Base-by-base conservation (phyloP, 2,113 vertebrate species). In the Vanacampus margaritifer region DNA sequence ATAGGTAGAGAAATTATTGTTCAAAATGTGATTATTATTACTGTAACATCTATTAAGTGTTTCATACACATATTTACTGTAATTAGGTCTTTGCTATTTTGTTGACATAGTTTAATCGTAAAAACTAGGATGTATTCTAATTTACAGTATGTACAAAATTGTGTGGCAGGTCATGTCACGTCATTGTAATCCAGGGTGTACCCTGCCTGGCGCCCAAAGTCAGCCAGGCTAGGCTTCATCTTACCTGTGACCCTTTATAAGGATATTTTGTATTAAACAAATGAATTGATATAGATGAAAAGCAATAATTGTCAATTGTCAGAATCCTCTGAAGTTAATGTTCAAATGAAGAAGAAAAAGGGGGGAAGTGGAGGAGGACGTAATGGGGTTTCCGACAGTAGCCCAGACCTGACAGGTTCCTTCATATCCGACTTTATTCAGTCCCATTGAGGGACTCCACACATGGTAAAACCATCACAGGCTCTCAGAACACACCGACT, bases 391-490 rank as follows among this genome's bases (percentile, higher is more conserved):
- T 90, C 84, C 76, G 73, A 90, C 88, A 82, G 88, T 90, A 90
- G 88, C 86, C 75, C 73, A 74, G 76, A 84, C 78, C 84, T 90
- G 86, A 90, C 86, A 88, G 80, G 68, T 84, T 86, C 72, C 80
- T 69, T 87, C 86, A 87, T 79, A 84, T 87, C 87, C 81, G 75
- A 87, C 88, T 89, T 84, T 82, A 82, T 83, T 87, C 82, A 84
- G 82, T 71, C 78, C 78, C 79, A 70, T 69, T 58, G 75, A 75
- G 81, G 79, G 82, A 86, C 71, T 69, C 64, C 50, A 61, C 86
- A 88, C 78, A 90, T 89, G 88, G 87, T 88, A 84, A 88, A 90
- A 70, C 68, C 74, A 90, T 89, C 86, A 84, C 72, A 73, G 54
- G 23, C 70, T 65, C 60, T 37, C 70, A 74, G 13, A 65, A 74